Conservation (phyloP, 1,140 invertebrate species). For the Arion vulgaris region DNA sequence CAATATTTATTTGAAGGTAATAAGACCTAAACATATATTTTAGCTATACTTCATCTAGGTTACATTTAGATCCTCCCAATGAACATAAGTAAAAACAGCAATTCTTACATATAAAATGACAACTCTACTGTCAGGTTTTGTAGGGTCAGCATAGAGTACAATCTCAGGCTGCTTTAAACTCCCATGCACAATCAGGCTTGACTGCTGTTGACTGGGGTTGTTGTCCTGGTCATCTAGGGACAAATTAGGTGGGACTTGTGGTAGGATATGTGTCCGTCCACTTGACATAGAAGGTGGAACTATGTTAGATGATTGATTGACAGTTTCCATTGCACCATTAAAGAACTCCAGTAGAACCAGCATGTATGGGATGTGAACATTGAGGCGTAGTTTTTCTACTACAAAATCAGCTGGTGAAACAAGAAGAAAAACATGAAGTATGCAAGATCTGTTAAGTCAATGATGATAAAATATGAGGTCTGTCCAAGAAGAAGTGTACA, state of each 20-base stretch:
- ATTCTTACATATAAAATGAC: constrained; percentile 77
- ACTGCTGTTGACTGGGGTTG: background rate
- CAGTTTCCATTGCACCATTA: constrained; percentile 46
- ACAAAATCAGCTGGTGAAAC: constrained; percentile 77
- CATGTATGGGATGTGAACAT: constrained; percentile 82
- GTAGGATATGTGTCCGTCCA: constrained; percentile 1
- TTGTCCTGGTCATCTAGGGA: background rate
- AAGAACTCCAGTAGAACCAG: constrained; percentile 79
- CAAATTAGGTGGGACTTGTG: background rate
- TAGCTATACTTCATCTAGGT: no score
- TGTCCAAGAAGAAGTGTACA: no score
- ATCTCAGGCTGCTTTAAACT: constrained; percentile 83
- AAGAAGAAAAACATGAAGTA: background rate
- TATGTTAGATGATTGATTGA: constrained; percentile 25
- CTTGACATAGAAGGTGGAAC: background rate
- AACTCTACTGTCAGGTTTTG: constrained; percentile 80
- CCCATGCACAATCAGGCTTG: constrained; percentile 56
- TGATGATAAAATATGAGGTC: no score
- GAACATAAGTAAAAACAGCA: no score
- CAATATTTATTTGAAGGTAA: no score
- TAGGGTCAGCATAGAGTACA: constrained; percentile 82
- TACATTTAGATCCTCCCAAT: no score
- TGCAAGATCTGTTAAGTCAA: no score
- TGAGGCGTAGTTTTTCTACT: constrained; percentile 82
- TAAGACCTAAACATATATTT: no score